Evolutionary conservation across 2,113 vertebrate genomes (phyloP).

Genomic region (Haliaeetus leucogaster): DNA sequence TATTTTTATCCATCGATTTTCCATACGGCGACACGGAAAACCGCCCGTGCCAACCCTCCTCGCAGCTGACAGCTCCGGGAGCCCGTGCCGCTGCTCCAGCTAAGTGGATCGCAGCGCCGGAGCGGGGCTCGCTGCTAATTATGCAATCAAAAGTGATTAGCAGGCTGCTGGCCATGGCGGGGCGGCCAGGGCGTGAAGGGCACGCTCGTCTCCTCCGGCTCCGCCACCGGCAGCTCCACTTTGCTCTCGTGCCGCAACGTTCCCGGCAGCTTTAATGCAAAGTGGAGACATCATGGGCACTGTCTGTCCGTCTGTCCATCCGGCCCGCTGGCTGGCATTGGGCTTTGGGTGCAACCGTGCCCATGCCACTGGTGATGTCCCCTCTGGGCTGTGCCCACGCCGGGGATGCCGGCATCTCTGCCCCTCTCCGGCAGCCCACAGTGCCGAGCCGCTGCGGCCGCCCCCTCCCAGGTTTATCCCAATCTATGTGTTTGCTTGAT

Average conservation of each 20-base stretch:
- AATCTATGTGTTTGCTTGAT: neutral
- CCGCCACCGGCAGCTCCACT: neutral
- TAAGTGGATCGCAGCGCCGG: neutral
- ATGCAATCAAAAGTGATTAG: neutral
- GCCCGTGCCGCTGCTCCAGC: neutral
- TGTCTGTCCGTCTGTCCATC: neutral
- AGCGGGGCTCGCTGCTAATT: neutral
- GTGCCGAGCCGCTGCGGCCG: neutral
- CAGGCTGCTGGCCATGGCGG: neutral
- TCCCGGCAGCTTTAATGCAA: neutral
- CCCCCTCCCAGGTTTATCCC: neutral
- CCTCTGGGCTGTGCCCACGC: neutral
- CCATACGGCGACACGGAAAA: neutral
- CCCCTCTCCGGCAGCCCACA: neutral
- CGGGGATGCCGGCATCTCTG: neutral
- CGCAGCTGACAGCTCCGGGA: neutral
- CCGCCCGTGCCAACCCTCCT: neutral
- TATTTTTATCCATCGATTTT: conserved; percentile 17
- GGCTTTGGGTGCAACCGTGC: neutral
- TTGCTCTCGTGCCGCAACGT: neutral
- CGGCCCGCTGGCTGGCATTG: neutral
- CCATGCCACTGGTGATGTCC: neutral
- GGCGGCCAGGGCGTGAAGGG: neutral
- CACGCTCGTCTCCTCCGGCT: neutral
- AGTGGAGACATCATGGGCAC: accelerated